These are phyloP conservation scores for Apodemus agrarius DNA, from an alignment of 2,797 vertebrate genomes.

Conservation along the genomic window DNA sequence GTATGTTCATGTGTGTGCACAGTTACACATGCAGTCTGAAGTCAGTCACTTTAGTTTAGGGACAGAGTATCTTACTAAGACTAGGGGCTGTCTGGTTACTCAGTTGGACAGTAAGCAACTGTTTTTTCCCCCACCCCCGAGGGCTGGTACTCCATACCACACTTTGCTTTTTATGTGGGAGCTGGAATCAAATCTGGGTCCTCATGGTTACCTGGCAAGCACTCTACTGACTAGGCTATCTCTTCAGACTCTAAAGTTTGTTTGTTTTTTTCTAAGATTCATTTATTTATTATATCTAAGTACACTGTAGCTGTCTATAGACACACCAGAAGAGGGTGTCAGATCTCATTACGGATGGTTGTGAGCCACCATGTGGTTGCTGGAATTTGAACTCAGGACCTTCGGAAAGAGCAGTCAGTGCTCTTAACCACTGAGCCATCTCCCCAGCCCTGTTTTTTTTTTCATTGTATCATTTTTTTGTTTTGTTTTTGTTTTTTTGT, in stretches of 20 bases:
- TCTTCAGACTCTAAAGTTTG: not conserved
- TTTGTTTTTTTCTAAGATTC: not conserved
- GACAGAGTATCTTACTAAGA: not conserved
- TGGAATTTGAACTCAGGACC: too few relatives aligned
- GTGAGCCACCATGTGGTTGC: too few relatives aligned
- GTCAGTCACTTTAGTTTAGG: not conserved
- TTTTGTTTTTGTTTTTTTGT: too few relatives aligned
- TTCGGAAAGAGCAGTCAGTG: too few relatives aligned
- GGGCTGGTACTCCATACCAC: not conserved
- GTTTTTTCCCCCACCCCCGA: not conserved
- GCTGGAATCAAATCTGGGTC: not conserved
- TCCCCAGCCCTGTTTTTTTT: too few relatives aligned
- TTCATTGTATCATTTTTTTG: too few relatives aligned
- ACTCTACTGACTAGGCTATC: not conserved
- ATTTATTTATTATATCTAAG: too few relatives aligned
- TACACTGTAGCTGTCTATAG: too few relatives aligned
- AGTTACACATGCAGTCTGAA: not conserved
- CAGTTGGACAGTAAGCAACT: not conserved
- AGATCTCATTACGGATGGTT: too few relatives aligned
- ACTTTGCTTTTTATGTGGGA: not conserved
- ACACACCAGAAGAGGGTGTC: too few relatives aligned
- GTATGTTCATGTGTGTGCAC: not conserved
- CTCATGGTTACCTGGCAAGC: not conserved
- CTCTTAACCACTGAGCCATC: too few relatives aligned
- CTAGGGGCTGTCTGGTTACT: not conserved